Conservation (phyloP, 1,140 invertebrate genomes). For the Pomacea maculata region DNA sequence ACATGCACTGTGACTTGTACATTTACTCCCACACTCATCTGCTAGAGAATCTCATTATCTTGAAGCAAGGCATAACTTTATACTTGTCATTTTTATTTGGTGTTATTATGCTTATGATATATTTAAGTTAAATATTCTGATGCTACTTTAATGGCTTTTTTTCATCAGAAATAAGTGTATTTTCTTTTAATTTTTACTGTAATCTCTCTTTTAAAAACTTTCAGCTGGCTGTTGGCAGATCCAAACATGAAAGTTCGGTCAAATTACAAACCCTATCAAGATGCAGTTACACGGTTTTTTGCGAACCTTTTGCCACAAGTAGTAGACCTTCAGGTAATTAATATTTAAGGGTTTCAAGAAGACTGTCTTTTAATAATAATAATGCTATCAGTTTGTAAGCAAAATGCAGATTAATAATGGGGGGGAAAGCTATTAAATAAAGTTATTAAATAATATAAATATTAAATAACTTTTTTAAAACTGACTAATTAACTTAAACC, state of each 20-base stretch:
- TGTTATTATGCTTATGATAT: background rate
- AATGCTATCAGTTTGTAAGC: no score
- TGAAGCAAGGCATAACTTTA: background rate
- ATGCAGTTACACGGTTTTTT: conserved; percentile 66
- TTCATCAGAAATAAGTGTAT: conserved; percentile 8
- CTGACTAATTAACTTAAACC: no score
- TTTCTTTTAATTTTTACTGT: background rate
- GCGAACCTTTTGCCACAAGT: conserved; percentile 66
- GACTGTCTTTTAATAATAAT: no score
- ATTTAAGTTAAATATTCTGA: background rate
- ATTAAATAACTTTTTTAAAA: no score
- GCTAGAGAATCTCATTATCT: background rate
- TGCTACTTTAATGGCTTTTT: no score
- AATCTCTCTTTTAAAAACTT: conserved; percentile 13
- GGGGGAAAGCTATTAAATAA: no score
- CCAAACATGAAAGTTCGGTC: conserved; percentile 68
- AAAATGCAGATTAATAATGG: no score
- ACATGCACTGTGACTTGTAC: no score
- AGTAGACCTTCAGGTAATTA: conserved; percentile 64
- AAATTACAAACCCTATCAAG: conserved; percentile 66
- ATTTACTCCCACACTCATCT: no score
- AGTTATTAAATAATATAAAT: no score
- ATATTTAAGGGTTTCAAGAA: no score
- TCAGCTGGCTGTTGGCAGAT: conserved; percentile 68
- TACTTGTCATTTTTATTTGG: background rate